Conservation (phyloP, 1,140 invertebrate genomes). For the Chelonus insularis region DNA sequence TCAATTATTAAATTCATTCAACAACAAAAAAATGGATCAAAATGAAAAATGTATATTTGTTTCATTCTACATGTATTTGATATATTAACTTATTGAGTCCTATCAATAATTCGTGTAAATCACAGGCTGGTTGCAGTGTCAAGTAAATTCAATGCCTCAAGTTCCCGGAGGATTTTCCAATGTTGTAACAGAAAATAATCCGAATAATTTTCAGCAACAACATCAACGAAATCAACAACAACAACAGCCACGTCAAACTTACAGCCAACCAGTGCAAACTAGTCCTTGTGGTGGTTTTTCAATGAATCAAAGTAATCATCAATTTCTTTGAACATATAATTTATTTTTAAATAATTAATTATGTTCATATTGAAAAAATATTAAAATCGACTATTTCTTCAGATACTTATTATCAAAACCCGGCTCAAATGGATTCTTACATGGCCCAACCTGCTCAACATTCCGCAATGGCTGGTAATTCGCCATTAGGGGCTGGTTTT, state of each 20-base stretch:
- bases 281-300: constrained; percentile 10
- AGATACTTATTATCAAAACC: too few species aligned
- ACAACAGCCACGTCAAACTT: constrained; percentile 20
- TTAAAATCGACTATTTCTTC: too few species aligned
- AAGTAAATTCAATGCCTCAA: constrained; percentile 29
- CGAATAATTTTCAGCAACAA: constrained; percentile 38
- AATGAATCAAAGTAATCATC: constrained; percentile 31
- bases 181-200: constrained; percentile 38
- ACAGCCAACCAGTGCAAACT: constrained; percentile 26
- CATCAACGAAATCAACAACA: constrained; percentile 37
- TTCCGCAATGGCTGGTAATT: too few species aligned
- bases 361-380: too few species aligned
- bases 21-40: constrained; percentile 16
- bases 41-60: constrained; percentile 23
- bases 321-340: background rate
- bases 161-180: constrained; percentile 35
- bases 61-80: constrained; percentile 4
- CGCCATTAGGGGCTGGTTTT: too few species aligned
- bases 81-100: background rate
- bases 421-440: too few species aligned
- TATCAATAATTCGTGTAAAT: constrained; percentile 8
- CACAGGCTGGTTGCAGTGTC: constrained; percentile 31
- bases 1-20: background rate
- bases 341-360: too few species aligned
- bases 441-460: too few species aligned